Percentiles rank a stretch among this genome's conserved stretches.
These are phyloP conservation scores for Neelides folsomi DNA, from an alignment of 2,888 invertebrate genomes.

Conservation along the genomic window DNA sequence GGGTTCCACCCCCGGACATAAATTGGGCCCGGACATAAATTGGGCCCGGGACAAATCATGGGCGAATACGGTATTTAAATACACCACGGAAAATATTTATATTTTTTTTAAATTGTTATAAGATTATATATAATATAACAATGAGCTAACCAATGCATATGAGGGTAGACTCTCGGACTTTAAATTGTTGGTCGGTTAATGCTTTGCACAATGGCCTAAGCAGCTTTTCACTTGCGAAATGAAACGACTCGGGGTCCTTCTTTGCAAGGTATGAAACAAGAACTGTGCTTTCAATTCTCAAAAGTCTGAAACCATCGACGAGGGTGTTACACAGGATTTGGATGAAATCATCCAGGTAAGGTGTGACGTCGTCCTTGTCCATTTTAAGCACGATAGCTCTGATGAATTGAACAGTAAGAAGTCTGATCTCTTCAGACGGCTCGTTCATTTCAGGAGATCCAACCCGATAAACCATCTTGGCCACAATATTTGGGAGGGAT, in stretches of 20 bases:
- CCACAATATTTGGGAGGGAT: constrained; percentile 44
- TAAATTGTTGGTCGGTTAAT: constrained; percentile 68
- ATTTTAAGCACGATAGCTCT: constrained; percentile 52
- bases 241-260: constrained; percentile 54
- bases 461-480: constrained; percentile 60
- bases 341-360: constrained; percentile 62
- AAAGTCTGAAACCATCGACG: constrained; percentile 63
- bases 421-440: constrained; percentile 66
- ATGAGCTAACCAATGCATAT: constrained; percentile 39
- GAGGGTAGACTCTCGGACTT: constrained; percentile 59
- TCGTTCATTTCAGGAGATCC: constrained; percentile 60
- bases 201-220: constrained; percentile 59
- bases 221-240: constrained; percentile 57
- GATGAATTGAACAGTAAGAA: constrained; percentile 54
- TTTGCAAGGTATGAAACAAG: constrained; percentile 54
- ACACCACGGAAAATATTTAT: no score
- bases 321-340: constrained; percentile 58
- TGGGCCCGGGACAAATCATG: no score
- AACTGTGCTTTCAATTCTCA: constrained; percentile 63
- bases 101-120: no score
- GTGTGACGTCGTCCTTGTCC: constrained; percentile 43
- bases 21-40: no score
- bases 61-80: no score
- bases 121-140: no score
- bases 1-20: no score